Evolutionary conservation across 1,140 invertebrate genomes (phyloP).

Genomic region (Liolophura sinensis): DNA sequence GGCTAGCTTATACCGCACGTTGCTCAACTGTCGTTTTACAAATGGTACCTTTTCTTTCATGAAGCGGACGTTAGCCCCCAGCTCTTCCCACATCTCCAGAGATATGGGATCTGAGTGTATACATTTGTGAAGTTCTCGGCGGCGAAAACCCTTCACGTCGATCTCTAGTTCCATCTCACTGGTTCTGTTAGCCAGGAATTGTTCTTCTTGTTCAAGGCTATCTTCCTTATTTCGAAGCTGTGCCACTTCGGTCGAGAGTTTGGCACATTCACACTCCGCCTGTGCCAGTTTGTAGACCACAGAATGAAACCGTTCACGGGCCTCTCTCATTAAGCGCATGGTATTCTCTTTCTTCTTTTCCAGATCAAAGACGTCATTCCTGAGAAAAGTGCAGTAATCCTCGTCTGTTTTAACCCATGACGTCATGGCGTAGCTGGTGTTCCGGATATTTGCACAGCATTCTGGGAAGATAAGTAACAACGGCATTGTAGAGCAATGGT

Average conservation of each 20-base stretch:
- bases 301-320: conserved; percentile 29
- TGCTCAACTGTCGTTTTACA: conserved; percentile 23
- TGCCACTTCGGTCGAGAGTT: conserved; percentile 16
- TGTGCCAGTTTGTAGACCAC: conserved; percentile 29
- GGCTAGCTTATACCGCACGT: conserved; percentile 23
- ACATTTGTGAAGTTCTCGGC: conserved; percentile 23
- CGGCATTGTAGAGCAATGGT: no score
- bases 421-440: conserved; percentile 26
- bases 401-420: conserved; percentile 42
- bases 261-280: conserved; percentile 20
- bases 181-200: background rate
- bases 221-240: conserved; percentile 9
- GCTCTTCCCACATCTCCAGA: conserved; percentile 25
- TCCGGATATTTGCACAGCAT: conserved; percentile 36
- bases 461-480: conserved; percentile 30
- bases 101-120: conserved; percentile 12
- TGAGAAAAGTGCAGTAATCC: conserved; percentile 36
- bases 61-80: conserved; percentile 28
- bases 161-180: conserved; percentile 35
- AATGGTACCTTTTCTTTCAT: conserved; percentile 28
- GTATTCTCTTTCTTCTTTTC: conserved; percentile 32
- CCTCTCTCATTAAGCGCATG: conserved; percentile 25
- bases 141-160: conserved; percentile 34
- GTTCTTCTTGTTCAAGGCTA: background rate
- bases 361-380: conserved; percentile 35